phyloP scores from a whole-genome alignment of 2,888 invertebrate species.

The Dolichopus griseipennis region DNA sequence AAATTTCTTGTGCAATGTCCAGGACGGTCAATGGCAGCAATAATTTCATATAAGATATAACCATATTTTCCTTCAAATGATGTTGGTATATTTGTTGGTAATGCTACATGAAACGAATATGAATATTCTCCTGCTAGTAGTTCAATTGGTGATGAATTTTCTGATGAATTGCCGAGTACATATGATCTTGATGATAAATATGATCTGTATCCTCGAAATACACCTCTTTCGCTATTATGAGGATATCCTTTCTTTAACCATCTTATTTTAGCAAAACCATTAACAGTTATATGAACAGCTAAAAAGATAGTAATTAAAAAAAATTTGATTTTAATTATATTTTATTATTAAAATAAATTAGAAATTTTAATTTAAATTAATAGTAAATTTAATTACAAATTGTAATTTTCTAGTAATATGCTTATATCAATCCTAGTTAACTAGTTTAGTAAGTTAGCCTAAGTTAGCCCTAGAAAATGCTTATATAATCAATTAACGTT shows the following conservation, averaged over 20 bases:
- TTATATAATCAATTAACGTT: too few relatives aligned
- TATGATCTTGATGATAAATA: slow-evolving; percentile 39
- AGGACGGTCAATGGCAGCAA: slow-evolving; percentile 69
- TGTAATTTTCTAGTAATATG: too few relatives aligned
- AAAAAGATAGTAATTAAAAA: slow-evolving; percentile 35
- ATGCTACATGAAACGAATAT: slow-evolving; percentile 68
- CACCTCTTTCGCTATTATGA: slow-evolving; percentile 40
- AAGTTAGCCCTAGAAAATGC: too few relatives aligned
- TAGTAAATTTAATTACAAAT: too few relatives aligned
- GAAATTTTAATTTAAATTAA: too few relatives aligned
- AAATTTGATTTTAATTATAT: too few relatives aligned
- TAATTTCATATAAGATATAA: slow-evolving; percentile 67
- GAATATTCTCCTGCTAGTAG: slow-evolving; percentile 58
- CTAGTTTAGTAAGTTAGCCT: too few relatives aligned
- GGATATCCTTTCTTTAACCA: slow-evolving; percentile 44
- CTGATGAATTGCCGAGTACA: slow-evolving; percentile 38
- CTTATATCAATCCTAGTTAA: too few relatives aligned
- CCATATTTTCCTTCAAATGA: slow-evolving; percentile 72
- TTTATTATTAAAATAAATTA: too few relatives aligned
- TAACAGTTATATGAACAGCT: slow-evolving; percentile 42
- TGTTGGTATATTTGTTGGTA: slow-evolving; percentile 56
- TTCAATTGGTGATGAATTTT: slow-evolving; percentile 50
- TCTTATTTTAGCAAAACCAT: slow-evolving; percentile 42
- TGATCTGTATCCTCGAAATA: slow-evolving; percentile 41
- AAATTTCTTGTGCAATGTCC: slow-evolving; percentile 78